Conservation (phyloP, 1,140 invertebrate genomes). For the Anoplolepis gracilipes region DNA sequence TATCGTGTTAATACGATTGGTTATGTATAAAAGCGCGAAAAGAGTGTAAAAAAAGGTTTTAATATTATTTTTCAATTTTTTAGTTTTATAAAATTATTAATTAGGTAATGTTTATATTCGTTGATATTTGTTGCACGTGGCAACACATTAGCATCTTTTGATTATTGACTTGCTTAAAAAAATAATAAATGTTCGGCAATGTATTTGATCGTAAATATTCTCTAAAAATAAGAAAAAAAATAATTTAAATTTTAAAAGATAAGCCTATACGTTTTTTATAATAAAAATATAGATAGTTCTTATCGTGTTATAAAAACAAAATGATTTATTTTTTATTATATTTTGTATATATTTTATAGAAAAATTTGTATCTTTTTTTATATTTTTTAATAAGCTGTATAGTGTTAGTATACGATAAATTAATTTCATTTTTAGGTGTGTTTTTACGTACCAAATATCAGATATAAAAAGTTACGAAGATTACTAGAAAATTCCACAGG, state of each 20-base stretch:
- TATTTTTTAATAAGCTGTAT: neutral
- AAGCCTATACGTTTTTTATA: neutral
- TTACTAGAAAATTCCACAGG: neutral
- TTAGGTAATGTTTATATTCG: no score
- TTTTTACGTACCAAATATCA: neutral
- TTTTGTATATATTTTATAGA: neutral
- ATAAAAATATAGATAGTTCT: neutral
- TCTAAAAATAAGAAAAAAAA: neutral
- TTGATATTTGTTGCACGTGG: neutral
- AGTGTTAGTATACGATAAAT: neutral
- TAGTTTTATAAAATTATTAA: no score
- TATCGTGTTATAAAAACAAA: neutral
- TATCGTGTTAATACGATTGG: no score
- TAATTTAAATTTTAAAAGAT: neutral
- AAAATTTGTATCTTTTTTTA: neutral
- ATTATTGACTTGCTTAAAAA: constrained; percentile 15
- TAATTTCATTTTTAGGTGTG: neutral
- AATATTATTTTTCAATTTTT: no score
- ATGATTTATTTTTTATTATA: neutral
- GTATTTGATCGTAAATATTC: neutral
- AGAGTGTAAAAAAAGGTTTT: no score
- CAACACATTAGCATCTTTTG: neutral
- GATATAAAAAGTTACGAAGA: neutral
- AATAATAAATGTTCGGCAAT: neutral
- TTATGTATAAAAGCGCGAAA: no score